These are phyloP conservation scores for Hippocampus comes DNA, from an alignment of 2,113 vertebrate species.

Conservation along the genomic window DNA sequence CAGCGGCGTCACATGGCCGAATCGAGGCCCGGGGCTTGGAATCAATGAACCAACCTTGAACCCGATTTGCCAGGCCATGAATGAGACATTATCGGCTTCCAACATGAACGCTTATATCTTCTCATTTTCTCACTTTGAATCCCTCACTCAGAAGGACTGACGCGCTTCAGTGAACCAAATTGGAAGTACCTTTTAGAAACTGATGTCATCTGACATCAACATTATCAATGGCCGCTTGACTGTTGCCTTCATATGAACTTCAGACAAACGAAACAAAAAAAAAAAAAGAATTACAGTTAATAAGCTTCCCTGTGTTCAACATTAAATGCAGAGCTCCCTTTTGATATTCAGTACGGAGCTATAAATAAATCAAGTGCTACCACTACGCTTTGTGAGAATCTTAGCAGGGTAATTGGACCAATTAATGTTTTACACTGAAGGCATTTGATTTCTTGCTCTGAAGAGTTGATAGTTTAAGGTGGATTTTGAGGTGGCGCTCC, in stretches of 20 bases:
- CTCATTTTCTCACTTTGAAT: slow-evolving; percentile 2
- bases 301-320: slow-evolving; percentile 7
- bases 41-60: slow-evolving; percentile 21
- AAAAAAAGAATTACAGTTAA: neutral
- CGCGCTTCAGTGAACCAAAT: neutral
- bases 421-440: slow-evolving; percentile 1
- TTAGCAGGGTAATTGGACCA: neutral
- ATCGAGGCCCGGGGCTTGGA: neutral
- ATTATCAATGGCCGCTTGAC: neutral
- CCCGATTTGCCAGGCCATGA: slow-evolving; percentile 5
- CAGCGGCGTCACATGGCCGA: neutral
- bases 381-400: slow-evolving; percentile 6
- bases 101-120: slow-evolving; percentile 5
- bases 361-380: slow-evolving; percentile 1
- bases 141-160: neutral
- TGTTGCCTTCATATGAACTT: neutral
- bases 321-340: neutral
- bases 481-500: neutral
- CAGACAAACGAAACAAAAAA: neutral
- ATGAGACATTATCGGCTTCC: slow-evolving; percentile 3
- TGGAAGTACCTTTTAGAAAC: neutral
- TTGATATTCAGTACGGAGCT: neutral
- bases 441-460: neutral
- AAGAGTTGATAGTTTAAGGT: neutral
- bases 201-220: neutral